phyloP scores from a whole-genome alignment of 2,113 vertebrate species.

The Cyprinodon tularosa region DNA sequence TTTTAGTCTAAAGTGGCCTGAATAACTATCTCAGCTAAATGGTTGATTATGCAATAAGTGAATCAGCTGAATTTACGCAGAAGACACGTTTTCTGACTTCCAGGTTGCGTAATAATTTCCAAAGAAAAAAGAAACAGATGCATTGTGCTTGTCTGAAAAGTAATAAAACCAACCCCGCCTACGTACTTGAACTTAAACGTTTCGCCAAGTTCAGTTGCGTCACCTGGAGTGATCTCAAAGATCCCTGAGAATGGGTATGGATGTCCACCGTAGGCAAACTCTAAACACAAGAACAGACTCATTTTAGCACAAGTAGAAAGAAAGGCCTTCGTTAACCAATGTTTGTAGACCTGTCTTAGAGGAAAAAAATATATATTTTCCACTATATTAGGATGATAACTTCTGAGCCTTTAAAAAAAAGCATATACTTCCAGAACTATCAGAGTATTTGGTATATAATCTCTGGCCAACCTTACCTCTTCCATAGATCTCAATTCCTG shows the following conservation, averaged over 20 bases:
- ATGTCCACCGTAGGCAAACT: conserved; percentile 99
- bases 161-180: not conserved
- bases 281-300: conserved; percentile 66
- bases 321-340: not conserved
- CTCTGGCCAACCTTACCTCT: conserved; percentile 84
- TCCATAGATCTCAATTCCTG: conserved; percentile 97
- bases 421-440: not conserved
- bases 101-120: not conserved
- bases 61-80: not conserved
- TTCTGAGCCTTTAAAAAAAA: conserved; percentile 1
- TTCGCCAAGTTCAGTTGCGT: conserved; percentile 95
- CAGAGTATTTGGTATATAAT: not conserved
- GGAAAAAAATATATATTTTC: not conserved
- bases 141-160: not conserved
- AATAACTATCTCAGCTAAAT: not conserved
- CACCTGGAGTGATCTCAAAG: conserved; percentile 97
- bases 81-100: not conserved
- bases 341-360: not conserved
- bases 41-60: conserved; percentile 2
- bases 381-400: not conserved
- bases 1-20: no score
- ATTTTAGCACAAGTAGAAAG: not conserved
- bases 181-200: conserved; percentile 99
- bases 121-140: not conserved
- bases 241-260: conserved; percentile 99